Evolutionary conservation across 2,113 vertebrate genomes (phyloP).

Genomic region (Asarcornis scutulata): DNA sequence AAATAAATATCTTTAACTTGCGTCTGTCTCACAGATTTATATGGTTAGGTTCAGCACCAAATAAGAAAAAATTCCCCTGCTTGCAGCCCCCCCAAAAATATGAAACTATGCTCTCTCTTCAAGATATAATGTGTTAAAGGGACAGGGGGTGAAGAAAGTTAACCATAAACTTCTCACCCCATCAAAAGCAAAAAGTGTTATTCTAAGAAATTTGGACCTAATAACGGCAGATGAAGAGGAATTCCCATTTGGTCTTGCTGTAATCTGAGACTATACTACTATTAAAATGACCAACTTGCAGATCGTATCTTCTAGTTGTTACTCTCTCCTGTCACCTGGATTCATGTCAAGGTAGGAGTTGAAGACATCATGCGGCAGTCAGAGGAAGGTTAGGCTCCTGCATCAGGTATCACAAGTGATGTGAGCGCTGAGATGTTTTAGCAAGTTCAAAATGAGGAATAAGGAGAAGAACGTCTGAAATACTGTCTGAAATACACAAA

Average conservation of each 20-base stretch:
- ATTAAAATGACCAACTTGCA: neutral
- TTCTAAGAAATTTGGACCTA: neutral
- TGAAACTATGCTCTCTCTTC: neutral
- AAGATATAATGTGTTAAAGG: neutral
- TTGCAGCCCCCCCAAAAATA: neutral
- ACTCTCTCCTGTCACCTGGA: neutral
- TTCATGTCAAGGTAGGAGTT: neutral
- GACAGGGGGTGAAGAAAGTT: neutral
- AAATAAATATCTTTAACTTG: neutral
- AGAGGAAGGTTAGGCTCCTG: neutral
- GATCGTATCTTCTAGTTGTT: neutral
- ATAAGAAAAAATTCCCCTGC: neutral
- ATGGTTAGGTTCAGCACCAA: neutral
- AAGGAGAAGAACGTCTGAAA: neutral
- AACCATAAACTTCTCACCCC: neutral
- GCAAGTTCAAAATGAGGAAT: neutral
- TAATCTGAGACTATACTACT: neutral
- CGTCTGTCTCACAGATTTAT: neutral
- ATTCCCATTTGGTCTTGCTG: neutral
- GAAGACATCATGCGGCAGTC: accelerated
- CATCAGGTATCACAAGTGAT: neutral
- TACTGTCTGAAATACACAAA: neutral
- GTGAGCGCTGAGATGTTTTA: accelerated
- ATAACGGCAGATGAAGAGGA: neutral
- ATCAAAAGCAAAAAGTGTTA: neutral